Evolutionary conservation across 2,113 vertebrate genomes (phyloP).

Genomic region (Bubalus kerabau): DNA sequence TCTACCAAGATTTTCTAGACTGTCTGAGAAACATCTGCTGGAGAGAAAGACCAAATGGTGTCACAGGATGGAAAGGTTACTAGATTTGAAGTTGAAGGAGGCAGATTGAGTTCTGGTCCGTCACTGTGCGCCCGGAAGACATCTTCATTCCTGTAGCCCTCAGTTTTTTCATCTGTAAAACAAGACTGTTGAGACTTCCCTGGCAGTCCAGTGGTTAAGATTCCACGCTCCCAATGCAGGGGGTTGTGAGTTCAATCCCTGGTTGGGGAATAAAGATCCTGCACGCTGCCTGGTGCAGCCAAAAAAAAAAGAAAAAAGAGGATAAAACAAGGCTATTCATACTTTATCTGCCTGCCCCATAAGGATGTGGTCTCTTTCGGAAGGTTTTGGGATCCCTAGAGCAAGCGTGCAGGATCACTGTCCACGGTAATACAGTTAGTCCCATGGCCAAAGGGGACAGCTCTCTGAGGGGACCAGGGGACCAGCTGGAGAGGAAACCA

Average conservation of each 20-base stretch:
- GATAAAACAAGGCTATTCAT: neutral
- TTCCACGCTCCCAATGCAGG: neutral
- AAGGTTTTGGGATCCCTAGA: neutral
- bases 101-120: neutral
- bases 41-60: neutral
- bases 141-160: neutral
- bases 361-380: neutral
- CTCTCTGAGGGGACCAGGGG: neutral
- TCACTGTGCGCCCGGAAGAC: neutral
- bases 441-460: neutral
- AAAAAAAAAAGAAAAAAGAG: neutral
- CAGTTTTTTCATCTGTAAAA: neutral
- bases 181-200: neutral
- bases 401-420: neutral
- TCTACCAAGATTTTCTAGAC: neutral
- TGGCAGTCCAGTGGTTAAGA: neutral
- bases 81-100: neutral
- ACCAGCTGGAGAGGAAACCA: neutral
- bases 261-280: neutral
- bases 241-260: neutral
- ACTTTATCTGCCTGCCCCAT: neutral
- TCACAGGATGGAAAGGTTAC: neutral
- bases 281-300: neutral
- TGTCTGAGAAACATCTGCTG: neutral
- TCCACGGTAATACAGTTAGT: neutral